Evolutionary conservation across 2,888 invertebrate genomes (phyloP).

Genomic region (Dasysyrphus tricinctus): DNA sequence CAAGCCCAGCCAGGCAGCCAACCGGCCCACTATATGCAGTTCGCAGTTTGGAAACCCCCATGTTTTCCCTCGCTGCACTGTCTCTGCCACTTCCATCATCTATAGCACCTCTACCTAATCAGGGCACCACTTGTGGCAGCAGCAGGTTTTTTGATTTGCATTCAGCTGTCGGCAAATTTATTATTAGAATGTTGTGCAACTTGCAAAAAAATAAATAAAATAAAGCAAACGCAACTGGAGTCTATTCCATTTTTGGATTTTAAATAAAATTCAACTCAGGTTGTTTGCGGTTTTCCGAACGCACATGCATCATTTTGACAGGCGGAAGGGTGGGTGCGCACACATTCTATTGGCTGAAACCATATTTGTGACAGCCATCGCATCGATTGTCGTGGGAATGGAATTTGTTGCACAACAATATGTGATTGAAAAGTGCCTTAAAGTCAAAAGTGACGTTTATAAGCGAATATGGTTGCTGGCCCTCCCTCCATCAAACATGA

Average conservation of each 20-base stretch:
- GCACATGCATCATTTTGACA: constrained; percentile 51
- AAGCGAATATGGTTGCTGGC: background rate
- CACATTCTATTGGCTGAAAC: constrained; percentile 17
- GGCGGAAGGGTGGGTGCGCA: constrained; percentile 55
- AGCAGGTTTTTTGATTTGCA: constrained; percentile 72
- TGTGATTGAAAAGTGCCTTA: constrained; percentile 25
- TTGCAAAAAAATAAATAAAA: constrained; percentile 40
- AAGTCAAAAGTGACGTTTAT: constrained; percentile 28
- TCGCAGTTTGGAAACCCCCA: constrained; percentile 45
- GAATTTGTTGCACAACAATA: constrained; percentile 41
- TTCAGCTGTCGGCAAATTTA: constrained; percentile 65
- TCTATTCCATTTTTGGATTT: constrained; percentile 53
- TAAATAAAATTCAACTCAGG: constrained; percentile 29
- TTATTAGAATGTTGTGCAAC: constrained; percentile 68
- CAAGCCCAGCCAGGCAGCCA: background rate
- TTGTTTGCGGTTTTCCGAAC: constrained; percentile 43
- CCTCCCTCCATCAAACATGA: background rate
- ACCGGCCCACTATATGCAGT: constrained; percentile 19
- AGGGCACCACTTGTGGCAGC: constrained; percentile 66
- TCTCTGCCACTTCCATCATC: background rate
- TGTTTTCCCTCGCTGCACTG: constrained; percentile 3
- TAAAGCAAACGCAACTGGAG: constrained; percentile 35
- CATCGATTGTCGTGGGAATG: constrained; percentile 53
- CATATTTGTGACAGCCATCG: constrained; percentile 2
- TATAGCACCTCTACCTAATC: constrained; percentile 35